Base-by-base conservation (phyloP, 2,797 vertebrate genomes). In the Neopelma chrysocephalum region DNA sequence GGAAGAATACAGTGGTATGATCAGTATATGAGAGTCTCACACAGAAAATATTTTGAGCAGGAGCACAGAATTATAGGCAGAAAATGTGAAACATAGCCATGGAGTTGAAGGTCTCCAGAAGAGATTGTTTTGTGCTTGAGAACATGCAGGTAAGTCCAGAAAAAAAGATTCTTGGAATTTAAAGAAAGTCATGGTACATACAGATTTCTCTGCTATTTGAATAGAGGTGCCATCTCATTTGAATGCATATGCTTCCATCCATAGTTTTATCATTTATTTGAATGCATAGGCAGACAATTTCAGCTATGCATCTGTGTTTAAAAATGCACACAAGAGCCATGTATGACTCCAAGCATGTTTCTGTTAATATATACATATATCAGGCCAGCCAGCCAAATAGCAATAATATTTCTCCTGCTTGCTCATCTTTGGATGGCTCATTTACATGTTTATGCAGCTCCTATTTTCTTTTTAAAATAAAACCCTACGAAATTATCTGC, bases 261-360 rank as follows among this genome's bases (percentile, higher is more conserved):
- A 13, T 95, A 90, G 95, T 94, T 97, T 96, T 94, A 85, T 91
- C 82, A 71, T 84, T 94, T 94, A 94, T 93, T 95, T 97, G 72
- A 77, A 92, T 91, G 88, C 93, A 93, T 12, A 79, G 43, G 53
- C 90, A 90, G 56, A 92, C 36, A 48, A 48, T 93, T 92, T 32
- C 81, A 90, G 45, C 64, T 84, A 43, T 81, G 68, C 68, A 93
- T 93, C 83, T 94, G 75, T 87, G 88, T 87, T 95, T 93, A 87
- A 90, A 96, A 96, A 89, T 80, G 68, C 78, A 82, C 62, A 66
- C 50, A 86, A 93, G 68, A 89, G n/a, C 73, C 64, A 89, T 61
- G 53, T 80, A 93, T 10, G 7, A 77, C 78, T 94, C 72, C 1
- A 1, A 93, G 90, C 34, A 79, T 87, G 75, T 21, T 95, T 95